A percentile compares a stretch with the other conserved stretches of the same genome.
phyloP scores from a whole-genome alignment of 2,888 invertebrate species.

The Sarcophaga subvicina region DNA sequence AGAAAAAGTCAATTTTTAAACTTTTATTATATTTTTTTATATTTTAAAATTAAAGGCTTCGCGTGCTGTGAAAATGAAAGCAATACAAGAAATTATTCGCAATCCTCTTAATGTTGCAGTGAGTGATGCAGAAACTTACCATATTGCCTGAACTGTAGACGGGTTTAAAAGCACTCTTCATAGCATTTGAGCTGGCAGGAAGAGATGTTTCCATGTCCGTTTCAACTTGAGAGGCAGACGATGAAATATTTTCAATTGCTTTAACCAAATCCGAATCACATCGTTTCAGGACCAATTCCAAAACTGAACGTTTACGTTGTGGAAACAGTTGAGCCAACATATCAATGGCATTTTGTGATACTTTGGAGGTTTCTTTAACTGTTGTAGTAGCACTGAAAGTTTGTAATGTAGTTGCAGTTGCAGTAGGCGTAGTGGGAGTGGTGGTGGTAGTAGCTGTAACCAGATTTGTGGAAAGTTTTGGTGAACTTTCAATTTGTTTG shows the following conservation, averaged over 20 bases:
- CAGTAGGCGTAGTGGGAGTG: not conserved
- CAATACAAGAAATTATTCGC: too few relatives aligned
- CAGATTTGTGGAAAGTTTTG: not conserved
- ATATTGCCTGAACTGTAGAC: conserved; percentile 68
- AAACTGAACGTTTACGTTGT: conserved; percentile 92
- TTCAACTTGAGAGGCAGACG: conserved; percentile 51
- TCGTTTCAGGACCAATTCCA: conserved; percentile 94
- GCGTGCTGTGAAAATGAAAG: conserved; percentile 49
- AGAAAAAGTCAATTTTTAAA: not conserved
- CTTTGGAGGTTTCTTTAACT: conserved; percentile 71
- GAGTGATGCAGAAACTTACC: conserved; percentile 38
- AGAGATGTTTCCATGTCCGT: conserved; percentile 48
- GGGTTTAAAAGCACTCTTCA: conserved; percentile 76
- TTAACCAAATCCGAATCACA: conserved; percentile 95
- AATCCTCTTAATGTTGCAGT: too few relatives aligned
- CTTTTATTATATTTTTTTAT: not conserved
- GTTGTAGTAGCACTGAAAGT: too few relatives aligned
- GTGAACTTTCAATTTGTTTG: conserved; percentile 42
- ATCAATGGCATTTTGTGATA: conserved; percentile 90
- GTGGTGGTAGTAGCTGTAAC: not conserved
- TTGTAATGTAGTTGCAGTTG: too few relatives aligned
- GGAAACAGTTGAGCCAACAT: conserved; percentile 95
- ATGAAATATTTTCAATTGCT: conserved; percentile 79
- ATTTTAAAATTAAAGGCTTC: conserved; percentile 49
- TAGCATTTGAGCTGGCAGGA: not conserved